Evolutionary conservation across 2,888 invertebrate species (phyloP).

Genomic region (Rhyacophila evoluta): DNA sequence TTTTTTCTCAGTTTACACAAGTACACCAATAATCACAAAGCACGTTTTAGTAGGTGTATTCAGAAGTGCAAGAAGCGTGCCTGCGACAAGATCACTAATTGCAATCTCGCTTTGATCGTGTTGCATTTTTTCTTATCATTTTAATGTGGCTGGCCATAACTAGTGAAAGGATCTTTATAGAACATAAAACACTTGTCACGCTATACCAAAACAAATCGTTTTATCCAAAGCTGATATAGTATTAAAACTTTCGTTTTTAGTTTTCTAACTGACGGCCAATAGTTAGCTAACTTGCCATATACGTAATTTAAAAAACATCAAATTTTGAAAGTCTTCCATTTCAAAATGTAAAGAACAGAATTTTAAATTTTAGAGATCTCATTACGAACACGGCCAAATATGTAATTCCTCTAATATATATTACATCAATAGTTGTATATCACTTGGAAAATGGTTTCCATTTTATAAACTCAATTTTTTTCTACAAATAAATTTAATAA

Average conservation of each 20-base stretch:
- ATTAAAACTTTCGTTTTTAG: slow-evolving; percentile 16
- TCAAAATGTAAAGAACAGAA: too few relatives aligned
- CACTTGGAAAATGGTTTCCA: too few relatives aligned
- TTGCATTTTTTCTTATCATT: neutral
- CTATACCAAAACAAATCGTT: slow-evolving; percentile 12
- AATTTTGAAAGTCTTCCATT: slow-evolving; percentile 5
- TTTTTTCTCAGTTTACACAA: too few relatives aligned
- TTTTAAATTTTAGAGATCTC: too few relatives aligned
- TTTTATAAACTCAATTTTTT: too few relatives aligned
- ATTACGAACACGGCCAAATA: too few relatives aligned
- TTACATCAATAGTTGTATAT: too few relatives aligned
- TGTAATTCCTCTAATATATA: too few relatives aligned
- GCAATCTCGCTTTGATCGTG: neutral
- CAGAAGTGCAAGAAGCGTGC: slow-evolving; percentile 3
- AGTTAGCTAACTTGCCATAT: neutral
- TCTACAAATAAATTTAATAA: too few relatives aligned
- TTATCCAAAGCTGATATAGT: neutral
- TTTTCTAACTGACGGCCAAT: slow-evolving; percentile 3
- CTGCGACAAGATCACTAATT: neutral
- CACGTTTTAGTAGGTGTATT: neutral
- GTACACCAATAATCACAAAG: neutral
- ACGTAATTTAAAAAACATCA: slow-evolving; percentile 23
- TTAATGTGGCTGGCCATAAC: neutral
- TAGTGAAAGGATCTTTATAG: slow-evolving; percentile 10
- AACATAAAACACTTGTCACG: slow-evolving; percentile 21